Base-by-base conservation (phyloP, 2,797 vertebrate genomes). In the Melanotaenia boesemani region DNA sequence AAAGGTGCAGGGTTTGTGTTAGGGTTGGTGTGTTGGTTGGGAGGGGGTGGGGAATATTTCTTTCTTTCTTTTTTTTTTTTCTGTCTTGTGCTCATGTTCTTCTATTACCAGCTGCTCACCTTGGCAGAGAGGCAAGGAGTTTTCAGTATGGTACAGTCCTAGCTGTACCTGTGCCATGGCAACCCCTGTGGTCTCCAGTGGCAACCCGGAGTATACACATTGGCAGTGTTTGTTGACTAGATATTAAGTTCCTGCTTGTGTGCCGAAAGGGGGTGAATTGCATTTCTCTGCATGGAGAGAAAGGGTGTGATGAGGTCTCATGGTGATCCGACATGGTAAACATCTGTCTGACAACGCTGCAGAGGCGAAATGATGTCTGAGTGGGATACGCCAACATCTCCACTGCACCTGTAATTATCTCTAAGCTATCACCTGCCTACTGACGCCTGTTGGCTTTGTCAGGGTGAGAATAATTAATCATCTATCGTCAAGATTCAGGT, bases 81-180 rank as follows among this genome's bases (percentile, higher is more conserved):
- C 71, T 74, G 74, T 85, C 50, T 76, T 63, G 55, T 28, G 74
- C 81, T 85, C 76, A 59, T 79, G 67, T 79, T 77, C 79, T 72
- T 75, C 72, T 74, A 80, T 87, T 81, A 88, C 89, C 93, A 92
- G 89, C 90, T 93, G 93, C 91, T 93, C 91, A 88, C 89, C 82
- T 92, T 93, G 92, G 91, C 93, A 90, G 24, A 63, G 77, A 78
- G 61, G 80, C 72, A 59, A 79, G 81, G 79, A 86, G 80, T 80
- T 83, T 84, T 85, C 85, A 86, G 86, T 83, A 84, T 87, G 89
- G 81, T 75, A 30, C 63, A 63, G 80, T 61, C 70, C 65, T 69
- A 68, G 76, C 75, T 78, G 75, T 80, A 81, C 67, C 65, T 6
- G 41, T 70, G 60, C 81, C 87, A 74, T 82, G 89, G 81, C 86